These are phyloP conservation scores for Dendrolimus punctatus DNA, from an alignment of 1,140 invertebrate species.

Conservation along the genomic window DNA sequence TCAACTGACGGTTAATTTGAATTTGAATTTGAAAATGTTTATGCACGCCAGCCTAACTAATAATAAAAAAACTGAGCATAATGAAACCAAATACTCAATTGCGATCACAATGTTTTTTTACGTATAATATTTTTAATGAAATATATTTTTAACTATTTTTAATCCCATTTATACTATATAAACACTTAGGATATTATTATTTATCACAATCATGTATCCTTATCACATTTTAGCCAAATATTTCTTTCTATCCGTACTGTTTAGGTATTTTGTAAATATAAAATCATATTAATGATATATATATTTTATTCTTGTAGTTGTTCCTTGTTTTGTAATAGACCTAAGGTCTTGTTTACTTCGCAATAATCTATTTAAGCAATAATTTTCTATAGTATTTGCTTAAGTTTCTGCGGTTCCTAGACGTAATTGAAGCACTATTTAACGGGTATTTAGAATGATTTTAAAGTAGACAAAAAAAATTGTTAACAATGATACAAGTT, in stretches of 20 bases:
- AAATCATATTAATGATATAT: slow-evolving; percentile 3
- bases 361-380: slow-evolving; percentile 65
- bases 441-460: too few species aligned
- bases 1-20: too few species aligned
- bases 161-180: slow-evolving; percentile 29
- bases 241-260: slow-evolving; percentile 51
- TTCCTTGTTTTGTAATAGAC: slow-evolving; percentile 56
- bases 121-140: slow-evolving; percentile 22
- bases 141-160: slow-evolving; percentile 27
- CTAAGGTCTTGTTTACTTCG: slow-evolving; percentile 65
- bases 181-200: slow-evolving; percentile 41
- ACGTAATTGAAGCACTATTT: too few species aligned
- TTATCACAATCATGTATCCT: slow-evolving; percentile 51
- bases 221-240: slow-evolving; percentile 67
- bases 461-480: too few species aligned
- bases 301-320: slow-evolving; percentile 64
- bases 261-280: slow-evolving; percentile 60
- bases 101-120: slow-evolving; percentile 44
- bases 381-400: slow-evolving; percentile 44
- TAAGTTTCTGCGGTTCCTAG: slow-evolving; percentile 10
- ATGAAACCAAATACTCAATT: slow-evolving; percentile 58
- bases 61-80: slow-evolving; percentile 44
- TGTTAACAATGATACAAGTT: too few species aligned
- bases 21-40: too few species aligned
- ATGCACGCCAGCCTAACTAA: slow-evolving; percentile 12